phyloP scores from a whole-genome alignment of 1,140 invertebrate species.

The Pseudomyrmex cubaensis region DNA sequence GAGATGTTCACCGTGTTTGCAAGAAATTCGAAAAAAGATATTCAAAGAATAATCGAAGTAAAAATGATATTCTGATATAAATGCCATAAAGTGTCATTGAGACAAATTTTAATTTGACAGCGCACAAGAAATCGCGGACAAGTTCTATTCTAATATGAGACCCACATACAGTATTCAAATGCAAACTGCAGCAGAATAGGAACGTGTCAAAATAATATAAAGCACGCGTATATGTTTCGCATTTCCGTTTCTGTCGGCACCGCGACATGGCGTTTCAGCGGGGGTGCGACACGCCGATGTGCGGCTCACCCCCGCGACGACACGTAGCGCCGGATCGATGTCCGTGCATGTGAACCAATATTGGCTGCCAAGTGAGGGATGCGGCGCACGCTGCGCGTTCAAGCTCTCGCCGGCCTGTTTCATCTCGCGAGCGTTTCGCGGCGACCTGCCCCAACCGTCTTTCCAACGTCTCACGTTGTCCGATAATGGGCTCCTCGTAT shows the following conservation, averaged over 20 bases:
- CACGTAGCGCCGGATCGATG: slow-evolving; percentile 9
- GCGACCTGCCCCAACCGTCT: slow-evolving; percentile 49
- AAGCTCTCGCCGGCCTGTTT: slow-evolving; percentile 59
- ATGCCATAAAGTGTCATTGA: background rate
- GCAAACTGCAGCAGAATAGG: background rate
- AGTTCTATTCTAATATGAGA: background rate
- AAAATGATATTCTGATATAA: background rate
- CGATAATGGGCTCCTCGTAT: slow-evolving; percentile 60
- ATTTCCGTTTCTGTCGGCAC: slow-evolving; percentile 16
- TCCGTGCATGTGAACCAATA: slow-evolving; percentile 75
- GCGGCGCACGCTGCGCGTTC: slow-evolving; percentile 75
- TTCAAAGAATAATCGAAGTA: background rate
- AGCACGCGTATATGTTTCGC: slow-evolving; percentile 7
- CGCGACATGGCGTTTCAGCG: slow-evolving; percentile 33
- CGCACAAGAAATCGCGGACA: background rate
- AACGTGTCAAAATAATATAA: slow-evolving; percentile 31
- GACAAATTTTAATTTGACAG: background rate
- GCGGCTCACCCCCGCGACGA: background rate
- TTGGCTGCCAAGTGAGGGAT: slow-evolving; percentile 78
- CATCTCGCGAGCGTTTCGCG: slow-evolving; percentile 42
- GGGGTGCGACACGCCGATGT: slow-evolving; percentile 4
- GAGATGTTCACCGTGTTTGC: background rate
- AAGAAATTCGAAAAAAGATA: slow-evolving; percentile 16
- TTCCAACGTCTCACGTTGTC: slow-evolving; percentile 67
- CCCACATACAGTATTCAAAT: background rate